Conservation (phyloP, 1,140 invertebrate species). For the Halesus radiatus region DNA sequence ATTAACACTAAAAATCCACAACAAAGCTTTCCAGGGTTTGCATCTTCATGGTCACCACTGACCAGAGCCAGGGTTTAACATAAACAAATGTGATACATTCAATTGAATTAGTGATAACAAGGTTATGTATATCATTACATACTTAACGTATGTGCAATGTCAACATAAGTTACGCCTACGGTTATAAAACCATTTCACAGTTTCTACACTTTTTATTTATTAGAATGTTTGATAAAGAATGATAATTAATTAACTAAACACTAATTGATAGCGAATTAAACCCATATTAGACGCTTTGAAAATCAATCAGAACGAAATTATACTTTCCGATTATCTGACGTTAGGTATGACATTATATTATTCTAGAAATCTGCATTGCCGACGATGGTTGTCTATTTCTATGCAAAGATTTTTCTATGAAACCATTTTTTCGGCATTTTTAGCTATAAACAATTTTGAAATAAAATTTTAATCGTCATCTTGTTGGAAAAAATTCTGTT, state of each 20-base stretch:
- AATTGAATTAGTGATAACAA: slow-evolving; percentile 8
- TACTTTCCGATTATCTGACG: slow-evolving; percentile 8
- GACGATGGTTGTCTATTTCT: not conserved
- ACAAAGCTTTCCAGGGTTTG: not conserved
- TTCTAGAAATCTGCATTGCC: slow-evolving; percentile 9
- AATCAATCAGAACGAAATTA: not conserved
- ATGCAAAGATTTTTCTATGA: no score
- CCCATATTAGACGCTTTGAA: no score
- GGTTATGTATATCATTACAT: slow-evolving; percentile 28
- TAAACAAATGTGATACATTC: slow-evolving; percentile 1
- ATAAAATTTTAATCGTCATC: no score
- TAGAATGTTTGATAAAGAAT: no score
- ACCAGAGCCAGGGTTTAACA: not conserved
- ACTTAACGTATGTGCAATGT: slow-evolving; percentile 38
- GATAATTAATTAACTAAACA: no score
- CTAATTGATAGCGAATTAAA: no score
- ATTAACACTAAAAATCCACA: slow-evolving; percentile 1
- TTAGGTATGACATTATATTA: not conserved
- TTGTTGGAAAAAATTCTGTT: no score
- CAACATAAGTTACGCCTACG: slow-evolving; percentile 39
- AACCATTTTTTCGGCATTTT: no score
- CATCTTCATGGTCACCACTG: slow-evolving; percentile 7
- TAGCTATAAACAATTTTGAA: no score
- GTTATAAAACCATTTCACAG: not conserved
- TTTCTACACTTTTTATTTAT: not conserved